These are phyloP conservation scores for Macrocentrus cingulum DNA, from an alignment of 1,140 invertebrate genomes.

Conservation along the genomic window DNA sequence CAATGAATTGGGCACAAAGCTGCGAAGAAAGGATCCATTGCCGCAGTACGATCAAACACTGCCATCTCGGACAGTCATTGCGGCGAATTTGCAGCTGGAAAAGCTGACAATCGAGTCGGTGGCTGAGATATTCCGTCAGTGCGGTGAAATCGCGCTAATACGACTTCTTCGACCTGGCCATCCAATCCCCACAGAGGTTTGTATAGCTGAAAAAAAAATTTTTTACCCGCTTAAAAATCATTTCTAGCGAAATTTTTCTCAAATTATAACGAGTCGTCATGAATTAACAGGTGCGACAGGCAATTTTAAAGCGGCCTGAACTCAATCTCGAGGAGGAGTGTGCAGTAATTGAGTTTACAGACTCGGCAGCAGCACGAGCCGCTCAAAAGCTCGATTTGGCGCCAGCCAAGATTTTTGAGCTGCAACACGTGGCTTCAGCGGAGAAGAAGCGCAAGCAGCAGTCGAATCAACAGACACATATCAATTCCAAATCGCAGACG, in stretches of 20 bases:
- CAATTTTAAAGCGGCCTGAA: slow-evolving; percentile 88
- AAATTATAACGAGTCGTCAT: too few relatives aligned
- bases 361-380: slow-evolving; percentile 79
- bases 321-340: slow-evolving; percentile 75
- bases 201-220: too few relatives aligned
- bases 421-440: slow-evolving; percentile 52
- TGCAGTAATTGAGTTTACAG: slow-evolving; percentile 87
- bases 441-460: slow-evolving; percentile 53
- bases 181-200: slow-evolving; percentile 78
- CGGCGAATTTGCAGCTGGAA: slow-evolving; percentile 79
- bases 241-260: slow-evolving; percentile 1
- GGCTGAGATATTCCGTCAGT: slow-evolving; percentile 82
- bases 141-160: slow-evolving; percentile 85
- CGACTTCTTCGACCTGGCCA: slow-evolving; percentile 83
- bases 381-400: slow-evolving; percentile 66
- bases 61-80: slow-evolving; percentile 86
- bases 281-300: slow-evolving; percentile 74
- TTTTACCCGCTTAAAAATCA: slow-evolving; percentile 2
- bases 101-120: slow-evolving; percentile 84
- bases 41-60: slow-evolving; percentile 90
- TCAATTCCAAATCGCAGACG: slow-evolving; percentile 20
- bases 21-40: slow-evolving; percentile 81
- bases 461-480: slow-evolving; percentile 19
- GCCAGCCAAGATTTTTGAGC: slow-evolving; percentile 53
- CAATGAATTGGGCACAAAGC: slow-evolving; percentile 87